Percentiles rank a stretch among this genome's conserved stretches.
These are phyloP conservation scores for Mugil cephalus DNA, from an alignment of 2,113 vertebrate species.

Conservation along the genomic window DNA sequence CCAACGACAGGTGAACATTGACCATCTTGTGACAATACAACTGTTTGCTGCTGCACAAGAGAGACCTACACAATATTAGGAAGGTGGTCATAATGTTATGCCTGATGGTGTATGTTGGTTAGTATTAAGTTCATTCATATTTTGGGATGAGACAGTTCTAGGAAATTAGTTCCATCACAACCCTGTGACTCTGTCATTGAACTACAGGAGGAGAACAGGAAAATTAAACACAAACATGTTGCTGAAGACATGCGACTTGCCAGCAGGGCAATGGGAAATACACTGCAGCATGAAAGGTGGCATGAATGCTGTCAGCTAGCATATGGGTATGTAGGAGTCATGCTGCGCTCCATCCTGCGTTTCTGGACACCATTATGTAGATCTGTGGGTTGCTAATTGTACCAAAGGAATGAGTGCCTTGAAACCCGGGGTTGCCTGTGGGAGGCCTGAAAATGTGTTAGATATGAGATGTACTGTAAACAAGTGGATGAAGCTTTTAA, in stretches of 20 bases:
- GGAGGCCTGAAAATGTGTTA: slow-evolving; percentile 65
- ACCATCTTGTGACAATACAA: no score
- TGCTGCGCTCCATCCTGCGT: slow-evolving; percentile 64
- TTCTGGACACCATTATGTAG: slow-evolving; percentile 69
- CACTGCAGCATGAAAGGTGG: slow-evolving; percentile 41
- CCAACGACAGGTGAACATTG: no score
- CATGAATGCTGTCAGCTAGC: slow-evolving; percentile 43
- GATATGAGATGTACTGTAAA: slow-evolving; percentile 66
- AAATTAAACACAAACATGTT: neutral
- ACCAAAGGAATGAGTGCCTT: slow-evolving; percentile 67
- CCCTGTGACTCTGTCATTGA: no score
- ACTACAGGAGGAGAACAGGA: no score
- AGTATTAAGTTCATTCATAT: no score
- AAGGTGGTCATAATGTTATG: no score
- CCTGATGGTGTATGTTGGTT: no score
- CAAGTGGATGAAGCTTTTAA: slow-evolving; percentile 60
- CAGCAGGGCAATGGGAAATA: slow-evolving; percentile 47
- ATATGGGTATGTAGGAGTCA: slow-evolving; percentile 71
- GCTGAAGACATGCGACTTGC: slow-evolving; percentile 22
- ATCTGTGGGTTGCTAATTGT: slow-evolving; percentile 77
- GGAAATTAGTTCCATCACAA: no score
- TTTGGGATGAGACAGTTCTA: no score
- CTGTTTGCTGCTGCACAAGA: no score
- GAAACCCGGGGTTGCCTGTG: slow-evolving; percentile 56
- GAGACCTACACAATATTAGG: no score